Percentiles rank a stretch among this genome's conserved stretches.
phyloP scores from a whole-genome alignment of 2,797 vertebrate species.

The Sparus aurata region DNA sequence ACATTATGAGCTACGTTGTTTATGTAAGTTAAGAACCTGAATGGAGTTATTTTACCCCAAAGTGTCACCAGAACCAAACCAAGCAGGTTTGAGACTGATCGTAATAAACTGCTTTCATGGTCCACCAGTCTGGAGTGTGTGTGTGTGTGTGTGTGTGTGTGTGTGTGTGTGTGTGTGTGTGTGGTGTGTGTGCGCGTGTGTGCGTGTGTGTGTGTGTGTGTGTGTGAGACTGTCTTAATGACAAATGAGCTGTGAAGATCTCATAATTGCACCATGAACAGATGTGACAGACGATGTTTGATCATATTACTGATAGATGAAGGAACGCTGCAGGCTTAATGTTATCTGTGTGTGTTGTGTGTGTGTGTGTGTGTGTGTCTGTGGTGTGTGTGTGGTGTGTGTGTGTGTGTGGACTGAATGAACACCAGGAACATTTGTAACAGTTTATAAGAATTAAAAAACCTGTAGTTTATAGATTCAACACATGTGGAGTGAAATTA shows the following conservation, averaged over 20 bases:
- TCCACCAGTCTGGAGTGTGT: too few species aligned
- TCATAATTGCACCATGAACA: constrained; percentile 24
- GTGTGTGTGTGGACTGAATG: not conserved
- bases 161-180: not conserved
- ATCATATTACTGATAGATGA: constrained; percentile 32
- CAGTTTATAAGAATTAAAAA: too few species aligned
- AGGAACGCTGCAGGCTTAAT: not conserved
- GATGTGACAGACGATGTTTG: not conserved
- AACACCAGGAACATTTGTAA: too few species aligned
- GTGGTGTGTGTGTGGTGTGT: constrained; percentile 23
- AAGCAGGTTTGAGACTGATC: too few species aligned
- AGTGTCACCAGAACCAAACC: too few species aligned
- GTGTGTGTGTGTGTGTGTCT: constrained; percentile 12
- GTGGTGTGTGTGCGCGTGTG: not conserved
- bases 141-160: too few species aligned
- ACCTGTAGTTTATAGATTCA: too few species aligned
- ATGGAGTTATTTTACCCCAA: too few species aligned
- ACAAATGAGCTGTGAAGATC: constrained; percentile 53
- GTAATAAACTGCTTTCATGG: too few species aligned
- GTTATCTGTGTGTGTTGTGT: constrained; percentile 6
- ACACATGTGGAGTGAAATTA: too few species aligned
- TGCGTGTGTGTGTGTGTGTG: not conserved
- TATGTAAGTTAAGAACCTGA: too few species aligned
- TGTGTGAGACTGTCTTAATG: not conserved
- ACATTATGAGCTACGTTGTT: too few species aligned